Base-by-base conservation (phyloP, 1,140 invertebrate genomes). In the Zaprionus vittiger region DNA sequence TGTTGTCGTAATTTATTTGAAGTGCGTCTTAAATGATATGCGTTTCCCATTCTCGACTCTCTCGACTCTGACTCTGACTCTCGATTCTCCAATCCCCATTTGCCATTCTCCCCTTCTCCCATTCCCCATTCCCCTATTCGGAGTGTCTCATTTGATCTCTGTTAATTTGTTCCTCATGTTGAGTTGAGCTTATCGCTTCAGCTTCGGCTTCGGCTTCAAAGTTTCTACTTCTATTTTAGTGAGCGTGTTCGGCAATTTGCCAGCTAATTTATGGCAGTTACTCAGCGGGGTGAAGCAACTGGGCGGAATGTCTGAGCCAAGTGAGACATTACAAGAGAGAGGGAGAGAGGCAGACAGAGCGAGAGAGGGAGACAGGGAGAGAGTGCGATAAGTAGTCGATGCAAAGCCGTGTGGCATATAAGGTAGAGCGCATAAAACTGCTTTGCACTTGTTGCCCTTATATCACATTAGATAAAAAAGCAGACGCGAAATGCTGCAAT, bases 21-120 rank as follows among this genome's bases (percentile, higher is more conserved):
- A 82, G 82, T 78, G 66, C 79, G 67, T 80, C 82, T 78, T 91
- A 90, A 90, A 90, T 90, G 85, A 90, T 90, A 90, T 90, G 79
- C 68, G 61, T 55, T 72, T 80, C 77, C 77, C 77, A 79, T 82
- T 82, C 77, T 64, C 41, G 38, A 74, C 60, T 74, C 64, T 55
- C 60, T 7, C 28, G 28, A 7, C 28, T 28, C 28, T 7, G 52
- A 61, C 59, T 60, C 31, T 14, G 52, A 61, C 59, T 60, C 31
- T 15, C 49, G 11, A 67, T 67, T 31, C 15, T 37, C 37, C 55
- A 34, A 4, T 3, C 2, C 77, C 77, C 77, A 79, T 82, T 82
- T 73, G 64, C 38, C 38, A 74, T 60, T 69, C 60, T 38, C 64
- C 64, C 31, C 9, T 11, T 3, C 3, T 31, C 31, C n/a, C 54